Evolutionary conservation across 2,113 vertebrate genomes (phyloP).

Genomic region (Pipa parva): DNA sequence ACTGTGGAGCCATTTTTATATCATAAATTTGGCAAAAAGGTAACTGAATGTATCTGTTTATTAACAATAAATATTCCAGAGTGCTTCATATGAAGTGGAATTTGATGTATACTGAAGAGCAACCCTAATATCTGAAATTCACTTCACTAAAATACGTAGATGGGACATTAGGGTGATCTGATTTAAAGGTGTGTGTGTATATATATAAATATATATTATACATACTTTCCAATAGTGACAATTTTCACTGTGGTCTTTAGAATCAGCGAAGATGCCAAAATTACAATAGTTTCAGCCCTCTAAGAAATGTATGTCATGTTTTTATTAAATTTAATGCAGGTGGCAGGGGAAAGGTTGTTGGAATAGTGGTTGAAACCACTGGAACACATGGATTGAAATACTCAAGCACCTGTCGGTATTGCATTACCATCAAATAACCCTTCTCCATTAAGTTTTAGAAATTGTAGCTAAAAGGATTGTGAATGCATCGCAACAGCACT

Average conservation of each 20-base stretch:
- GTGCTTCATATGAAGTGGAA: conserved; percentile 11
- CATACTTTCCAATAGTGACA: not conserved
- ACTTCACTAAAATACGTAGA: not conserved
- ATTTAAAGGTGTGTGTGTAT: conserved; percentile 1
- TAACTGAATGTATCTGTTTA: conserved; percentile 36
- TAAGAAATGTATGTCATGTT: conserved; percentile 1
- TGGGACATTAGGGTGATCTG: not conserved
- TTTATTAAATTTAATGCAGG: conserved; percentile 15
- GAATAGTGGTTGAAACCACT: not conserved
- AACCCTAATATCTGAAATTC: not conserved
- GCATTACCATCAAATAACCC: not conserved
- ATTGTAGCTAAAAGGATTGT: conserved; percentile 11
- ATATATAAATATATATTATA: conserved; percentile 11
- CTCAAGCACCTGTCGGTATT: conserved; percentile 5
- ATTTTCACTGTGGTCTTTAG: not conserved
- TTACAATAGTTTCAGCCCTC: not conserved
- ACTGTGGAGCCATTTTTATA: conserved; percentile 34
- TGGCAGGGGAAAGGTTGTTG: conserved; percentile 6
- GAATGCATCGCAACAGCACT: conserved; percentile 15
- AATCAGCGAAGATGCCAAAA: not conserved
- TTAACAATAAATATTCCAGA: conserved; percentile 37
- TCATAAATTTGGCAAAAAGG: conserved; percentile 25
- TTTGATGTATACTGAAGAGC: conserved; percentile 17
- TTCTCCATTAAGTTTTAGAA: conserved; percentile 2
- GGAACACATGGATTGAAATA: not conserved